Evolutionary conservation across 2,113 vertebrate species (phyloP), one percentile per base, ranked within the genome.

Genomic region (Empidonax alnorum): DNA sequence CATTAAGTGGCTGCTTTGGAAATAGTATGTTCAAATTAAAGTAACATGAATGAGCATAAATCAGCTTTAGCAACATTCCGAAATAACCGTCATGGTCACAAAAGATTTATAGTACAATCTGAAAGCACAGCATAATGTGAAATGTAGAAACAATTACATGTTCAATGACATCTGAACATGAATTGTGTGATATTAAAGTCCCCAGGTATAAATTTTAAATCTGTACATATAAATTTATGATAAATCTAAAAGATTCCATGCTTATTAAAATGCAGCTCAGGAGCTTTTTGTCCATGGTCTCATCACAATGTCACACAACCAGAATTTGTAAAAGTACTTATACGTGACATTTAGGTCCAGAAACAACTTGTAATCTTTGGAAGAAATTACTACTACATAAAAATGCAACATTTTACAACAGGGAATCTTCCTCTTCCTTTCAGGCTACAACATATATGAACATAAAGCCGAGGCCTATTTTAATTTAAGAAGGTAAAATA

Each of bases 61-160:
- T 97, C 97, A 98, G 89, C 7, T 52, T 97, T 97, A 98, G 97
- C 93, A 98, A 97, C 96, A 97, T 95, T 97, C 50, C 55, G 65
- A 98, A 98, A 96, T 97, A 98, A 97, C 90, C 2, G 31, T 96
- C 96, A 97, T 17, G 86, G 93, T 97, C 97, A 98, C 95, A 97
- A 74, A 98, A 97, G 97, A 98, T 97, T 98, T 97, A 97, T 95
- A 97, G 92, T 53, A 97, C 87, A 96, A 97, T 97, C 91, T 97
- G 91, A 96, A 98, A 98, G 94, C 94, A 97, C 87, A 96, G 96
- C 85, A 98, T 97, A 98, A 98, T 98, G 94, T 97, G 94, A 98
- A 98, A 97, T 98, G 97, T 94, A 98, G 97, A 98, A 98, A 98
- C 95, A 98, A 98, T 97, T 98, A 98, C 93, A 98, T 96, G 95